These are phyloP conservation scores for Hesperophylax magnus DNA, from an alignment of 1,140 invertebrate genomes.

Conservation along the genomic window DNA sequence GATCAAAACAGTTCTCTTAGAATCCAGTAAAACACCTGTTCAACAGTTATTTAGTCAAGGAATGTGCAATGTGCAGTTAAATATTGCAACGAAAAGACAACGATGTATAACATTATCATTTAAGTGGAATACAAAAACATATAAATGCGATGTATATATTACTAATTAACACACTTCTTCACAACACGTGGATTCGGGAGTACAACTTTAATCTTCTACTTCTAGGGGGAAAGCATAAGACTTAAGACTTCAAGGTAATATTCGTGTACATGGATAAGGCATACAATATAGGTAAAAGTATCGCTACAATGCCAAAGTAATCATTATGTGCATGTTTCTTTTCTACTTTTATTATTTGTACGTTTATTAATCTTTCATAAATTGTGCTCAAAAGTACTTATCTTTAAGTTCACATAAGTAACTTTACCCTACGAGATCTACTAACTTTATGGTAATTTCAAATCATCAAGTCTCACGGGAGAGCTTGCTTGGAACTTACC, in stretches of 20 bases:
- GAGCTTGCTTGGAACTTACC: too few species aligned
- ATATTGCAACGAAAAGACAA: too few species aligned
- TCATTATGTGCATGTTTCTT: background rate
- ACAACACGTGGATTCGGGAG: constrained; percentile 23
- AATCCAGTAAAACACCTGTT: too few species aligned
- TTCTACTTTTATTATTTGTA: constrained; percentile 30
- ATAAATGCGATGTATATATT: background rate
- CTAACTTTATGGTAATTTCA: too few species aligned
- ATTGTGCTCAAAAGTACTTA: constrained; percentile 31
- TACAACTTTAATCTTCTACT: constrained; percentile 18
- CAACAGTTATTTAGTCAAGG: too few species aligned
- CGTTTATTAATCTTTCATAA: constrained; percentile 13
- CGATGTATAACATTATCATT: too few species aligned
- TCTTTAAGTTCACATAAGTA: too few species aligned
- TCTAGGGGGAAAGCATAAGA: constrained; percentile 20
- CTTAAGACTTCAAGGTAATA: background rate
- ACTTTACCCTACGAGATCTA: too few species aligned
- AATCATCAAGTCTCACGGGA: too few species aligned
- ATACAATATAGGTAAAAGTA: constrained; percentile 5
- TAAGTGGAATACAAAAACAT: too few species aligned
- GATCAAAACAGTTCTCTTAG: too few species aligned
- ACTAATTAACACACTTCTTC: background rate
- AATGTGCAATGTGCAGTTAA: too few species aligned
- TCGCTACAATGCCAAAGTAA: constrained; percentile 19
- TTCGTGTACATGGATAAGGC: constrained; percentile 35